phyloP scores from a whole-genome alignment of 2,888 invertebrate species.

The Stenolophus ochropezus region DNA sequence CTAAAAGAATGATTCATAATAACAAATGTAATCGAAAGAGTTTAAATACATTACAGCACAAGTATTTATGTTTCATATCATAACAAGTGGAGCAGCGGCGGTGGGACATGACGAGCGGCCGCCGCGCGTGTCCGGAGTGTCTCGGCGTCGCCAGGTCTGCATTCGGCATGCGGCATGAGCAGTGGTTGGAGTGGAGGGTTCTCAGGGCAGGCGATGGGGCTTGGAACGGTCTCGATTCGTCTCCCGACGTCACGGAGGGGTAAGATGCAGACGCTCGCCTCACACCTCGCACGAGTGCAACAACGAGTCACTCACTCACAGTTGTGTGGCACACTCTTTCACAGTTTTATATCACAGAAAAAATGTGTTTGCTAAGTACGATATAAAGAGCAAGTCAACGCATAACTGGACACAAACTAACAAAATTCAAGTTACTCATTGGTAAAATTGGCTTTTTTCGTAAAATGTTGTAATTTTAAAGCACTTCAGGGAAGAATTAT shows the following conservation, averaged over 20 bases:
- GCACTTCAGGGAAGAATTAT: constrained; percentile 74
- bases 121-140: constrained; percentile 25
- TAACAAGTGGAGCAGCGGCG: constrained; percentile 56
- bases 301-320: constrained; percentile 57
- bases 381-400: constrained; percentile 60
- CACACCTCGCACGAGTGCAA: constrained; percentile 42
- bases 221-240: neutral
- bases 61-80: constrained; percentile 57
- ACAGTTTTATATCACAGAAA: constrained; percentile 62
- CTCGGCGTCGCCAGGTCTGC: constrained; percentile 18
- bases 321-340: constrained; percentile 57
- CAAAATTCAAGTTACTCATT: constrained; percentile 59
- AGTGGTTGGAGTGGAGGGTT: constrained; percentile 27
- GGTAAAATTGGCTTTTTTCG: constrained; percentile 60
- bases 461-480: constrained; percentile 69
- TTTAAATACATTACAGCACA: constrained; percentile 61
- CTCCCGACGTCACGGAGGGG: constrained; percentile 4
- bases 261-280: constrained; percentile 46
- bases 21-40: constrained; percentile 61
- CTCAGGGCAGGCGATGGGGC: constrained; percentile 18
- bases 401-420: constrained; percentile 59
- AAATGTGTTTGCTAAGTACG: constrained; percentile 61
- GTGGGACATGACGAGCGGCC: constrained; percentile 23
- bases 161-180: neutral
- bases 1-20: constrained; percentile 60